Base-by-base conservation (phyloP, 1,140 invertebrate species). In the Macrotrachela quadricornifera region DNA sequence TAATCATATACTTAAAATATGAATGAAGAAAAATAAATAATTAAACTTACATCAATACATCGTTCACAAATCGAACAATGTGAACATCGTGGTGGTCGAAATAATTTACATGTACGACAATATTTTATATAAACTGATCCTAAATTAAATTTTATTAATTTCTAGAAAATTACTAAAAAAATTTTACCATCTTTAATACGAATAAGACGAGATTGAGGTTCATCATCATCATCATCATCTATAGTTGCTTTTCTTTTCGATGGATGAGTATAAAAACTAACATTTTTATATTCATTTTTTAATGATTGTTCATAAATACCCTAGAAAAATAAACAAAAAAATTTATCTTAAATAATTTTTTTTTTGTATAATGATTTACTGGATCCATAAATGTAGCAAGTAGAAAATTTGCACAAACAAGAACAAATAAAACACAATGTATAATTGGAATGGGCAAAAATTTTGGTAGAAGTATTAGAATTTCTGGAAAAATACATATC, bases 61-160 rank as follows among this genome's bases (percentile, higher is more conserved):
- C 86, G 85, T 75, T 97, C 91, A 74, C 92, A 99, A 49, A 95
- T 88, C 62, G 86, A 92, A 71, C 92, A 99, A 73, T 97, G 91
- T 48, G 87, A 94, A 72, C 91, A 95, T 65, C 92, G 76, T 52
- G 92, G 92, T 64, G 91, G 90, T 61, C 91, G 77, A 72, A 97
- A 99, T 75, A 97, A 97, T 73, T 96, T 88, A 74, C 94, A 99
- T 1, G 92, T 99, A 18, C 63, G 63, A 18, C 53, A 54, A 39
- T 46, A 54, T 43, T 54, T 54, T 39, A 49, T 6, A 16, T 16
- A 30, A 30, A 30, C 21, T 4, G 21, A 30, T 30, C 21, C 21
- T 30, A 30, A 30, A 30, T 4, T 30, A 30, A 30, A 30, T 4
- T 30, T 8, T n/a, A n/a, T n/a, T n/a, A n/a, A n/a, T n/a, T n/a